Evolutionary conservation across 2,797 vertebrate genomes (phyloP).

Genomic region (Gallinago nigripennis): DNA sequence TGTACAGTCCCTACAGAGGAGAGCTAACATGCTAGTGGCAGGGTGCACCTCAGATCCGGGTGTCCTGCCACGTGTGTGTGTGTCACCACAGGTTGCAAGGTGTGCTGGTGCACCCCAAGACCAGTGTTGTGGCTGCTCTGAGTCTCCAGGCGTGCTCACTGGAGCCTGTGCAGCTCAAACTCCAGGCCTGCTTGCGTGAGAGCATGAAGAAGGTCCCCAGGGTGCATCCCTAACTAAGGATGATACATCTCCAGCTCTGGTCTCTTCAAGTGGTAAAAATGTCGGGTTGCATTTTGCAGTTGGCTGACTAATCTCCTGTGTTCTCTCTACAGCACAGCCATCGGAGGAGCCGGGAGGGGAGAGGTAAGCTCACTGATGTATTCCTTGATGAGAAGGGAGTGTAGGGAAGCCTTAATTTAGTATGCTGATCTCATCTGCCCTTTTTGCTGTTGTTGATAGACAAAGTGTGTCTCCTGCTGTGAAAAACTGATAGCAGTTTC

Average conservation of each 20-base stretch:
- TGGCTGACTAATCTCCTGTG: neutral
- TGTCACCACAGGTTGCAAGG: neutral
- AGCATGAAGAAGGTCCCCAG: neutral
- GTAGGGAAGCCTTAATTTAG: neutral
- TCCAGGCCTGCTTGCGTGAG: neutral
- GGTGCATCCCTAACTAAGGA: neutral
- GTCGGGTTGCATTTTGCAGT: neutral
- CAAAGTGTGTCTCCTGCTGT: neutral
- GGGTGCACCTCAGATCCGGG: neutral
- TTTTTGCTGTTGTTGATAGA: neutral
- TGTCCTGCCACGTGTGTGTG: accelerated
- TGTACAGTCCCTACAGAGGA: accelerated
- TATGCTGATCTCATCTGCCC: neutral
- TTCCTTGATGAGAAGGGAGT: neutral
- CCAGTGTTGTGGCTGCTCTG: neutral
- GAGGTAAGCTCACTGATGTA: constrained; percentile 77
- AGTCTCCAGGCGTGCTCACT: neutral
- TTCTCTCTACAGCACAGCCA: constrained; percentile 78
- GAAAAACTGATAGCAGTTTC: neutral
- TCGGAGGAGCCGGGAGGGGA: constrained; percentile 79
- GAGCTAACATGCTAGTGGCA: accelerated
- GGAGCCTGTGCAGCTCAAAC: neutral
- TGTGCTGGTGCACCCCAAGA: neutral
- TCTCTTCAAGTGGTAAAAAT: neutral
- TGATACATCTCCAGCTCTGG: neutral